Evolutionary conservation across 1,140 invertebrate genomes (phyloP), one percentile per base, ranked within the genome.

Genomic region (Drosophila truncata): DNA sequence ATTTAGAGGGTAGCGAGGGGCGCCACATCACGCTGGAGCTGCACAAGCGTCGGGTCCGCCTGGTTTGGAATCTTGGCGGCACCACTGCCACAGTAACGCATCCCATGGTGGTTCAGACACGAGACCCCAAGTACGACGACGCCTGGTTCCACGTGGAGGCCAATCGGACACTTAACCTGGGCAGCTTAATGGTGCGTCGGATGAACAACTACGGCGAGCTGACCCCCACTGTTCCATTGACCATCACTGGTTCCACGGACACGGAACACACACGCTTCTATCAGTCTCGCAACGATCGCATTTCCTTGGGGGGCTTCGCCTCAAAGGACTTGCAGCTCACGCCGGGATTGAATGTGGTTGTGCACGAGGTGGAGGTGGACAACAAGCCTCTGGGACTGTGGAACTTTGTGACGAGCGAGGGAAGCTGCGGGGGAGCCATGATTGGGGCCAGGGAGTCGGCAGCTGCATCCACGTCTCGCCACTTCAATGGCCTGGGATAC

Each of bases 1-100:
- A 93, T 91, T 87, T 94, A 42, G 84, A 94, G 57, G 94, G 93
- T 4, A 76, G 79, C 20, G 81, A 94, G 20, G 93, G 94, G 0
- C 97, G 98, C 75, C 98, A 96, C 73, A 94, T 98, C 23, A 95
- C 96, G 1, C 85, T 98, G 27, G 97, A 98, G 92, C 95, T 98
- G 93, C 93, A 96, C 1, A 94, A 97, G 70, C 94, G 96, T 29
- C 95, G 95, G 59, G 95, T 97, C 14, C 94, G 95, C 65, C 96
- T 97, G 55, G 82, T 95, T 2, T 98, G 97, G 97, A 96, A 97
- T 91, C 94, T 96, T 3, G 97, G 97, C 11, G 96, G 95, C 23
- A 96, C 95, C 3, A 94, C 94, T 1, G 94, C 94, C 4, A 92
- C 93, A 16, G 92, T 96, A 0, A 95, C 94, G 3, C 96, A 97